Base-by-base conservation (phyloP, 2,797 vertebrate genomes). In the Echeneis naucrates region DNA sequence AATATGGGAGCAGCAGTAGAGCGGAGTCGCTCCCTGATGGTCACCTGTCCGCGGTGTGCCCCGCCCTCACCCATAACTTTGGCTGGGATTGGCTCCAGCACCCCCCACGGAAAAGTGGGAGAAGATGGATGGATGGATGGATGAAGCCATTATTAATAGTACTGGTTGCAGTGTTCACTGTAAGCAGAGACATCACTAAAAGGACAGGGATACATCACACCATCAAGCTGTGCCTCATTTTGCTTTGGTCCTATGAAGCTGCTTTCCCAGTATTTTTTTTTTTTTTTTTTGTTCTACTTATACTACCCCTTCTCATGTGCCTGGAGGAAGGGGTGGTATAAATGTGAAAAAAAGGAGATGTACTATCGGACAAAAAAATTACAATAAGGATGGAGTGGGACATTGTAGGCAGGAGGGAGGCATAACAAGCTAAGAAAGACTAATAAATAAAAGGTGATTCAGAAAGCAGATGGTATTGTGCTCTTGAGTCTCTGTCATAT, bases 261-360 rank as follows among this genome's bases (percentile, higher is more conserved):
- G 38, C 37, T 38, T 64, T 27, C 40, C 44, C 42, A 21, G 68
- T 68, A 67, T 27, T 48, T 82, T 53, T 38, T 9, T 35, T 35
- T 35, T 4, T 38, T 40, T 40, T 53, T 48, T 47, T 52, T 17
- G 47, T 44, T 32, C 30, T n/a, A n/a, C n/a, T n/a, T n/a, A n/a
- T n/a, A n/a, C n/a, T n/a, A n/a, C n/a, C n/a, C n/a, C n/a, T 71
- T 78, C 80, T 65, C 88, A 87, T 88, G 88, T 87, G 85, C 89
- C 77, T 56, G 47, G 9, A 58, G 65, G 45, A 58, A 44, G 52
- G 56, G n/a, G 57, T 24, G 63, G 56, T 68, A 62, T 77, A 72
- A 61, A 75, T 8, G 38, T 71, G 70, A 84, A 83, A 67, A 65
- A 53, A 54, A 47, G 23, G 58, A 68, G 69, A 77, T 66, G 75